Evolutionary conservation across 2,888 invertebrate genomes (phyloP), one percentile per base, ranked within the genome.

Genomic region (Luffia ferchaultella): DNA sequence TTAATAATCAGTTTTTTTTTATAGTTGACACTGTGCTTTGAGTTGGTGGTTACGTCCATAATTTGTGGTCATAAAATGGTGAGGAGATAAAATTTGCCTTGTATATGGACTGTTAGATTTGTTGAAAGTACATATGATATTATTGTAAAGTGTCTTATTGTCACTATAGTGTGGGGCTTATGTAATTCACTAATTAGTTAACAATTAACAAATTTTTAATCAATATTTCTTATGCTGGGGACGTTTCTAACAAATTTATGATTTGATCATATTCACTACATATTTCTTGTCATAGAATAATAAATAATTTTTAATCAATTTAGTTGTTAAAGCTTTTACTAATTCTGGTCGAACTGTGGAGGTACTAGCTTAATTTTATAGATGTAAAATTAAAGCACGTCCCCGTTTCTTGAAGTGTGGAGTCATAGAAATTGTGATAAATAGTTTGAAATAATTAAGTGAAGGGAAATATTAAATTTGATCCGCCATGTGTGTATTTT

Each of bases 401-500:
- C 51, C 46, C 52, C 46, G 45, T 47, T 3, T 30, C n/a, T 30
- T 40, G 54, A 54, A 54, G 59, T 49, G 57, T 55, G 58, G 58
- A 60, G 60, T 60, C 60, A 57, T 62, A 66, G 64, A 58, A 63
- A 67, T 62, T 74, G 73, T 73, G 75, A 73, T 73, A 72, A 65
- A 64, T 68, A 59, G 64, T 68, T 54, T 68, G 70, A 71, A 66
- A 68, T 74, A 71, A 73, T 70, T 67, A 77, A 77, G 76, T 42
- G 3, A n/a, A 72, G 68, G 55, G 69, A 78, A 77, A 72, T 76
- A 73, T 76, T 72, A 60, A 64, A 70, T 67, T 65, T 67, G 68
- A 59, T 72, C 67, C 62, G 72, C 75, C 73, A 68, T 67, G 70
- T 72, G 75, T 74, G 76, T 70, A 68, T 69, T 76, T 76, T 69